Evolutionary conservation across 2,888 invertebrate species (phyloP).

Genomic region (Limnephilus lunatus): DNA sequence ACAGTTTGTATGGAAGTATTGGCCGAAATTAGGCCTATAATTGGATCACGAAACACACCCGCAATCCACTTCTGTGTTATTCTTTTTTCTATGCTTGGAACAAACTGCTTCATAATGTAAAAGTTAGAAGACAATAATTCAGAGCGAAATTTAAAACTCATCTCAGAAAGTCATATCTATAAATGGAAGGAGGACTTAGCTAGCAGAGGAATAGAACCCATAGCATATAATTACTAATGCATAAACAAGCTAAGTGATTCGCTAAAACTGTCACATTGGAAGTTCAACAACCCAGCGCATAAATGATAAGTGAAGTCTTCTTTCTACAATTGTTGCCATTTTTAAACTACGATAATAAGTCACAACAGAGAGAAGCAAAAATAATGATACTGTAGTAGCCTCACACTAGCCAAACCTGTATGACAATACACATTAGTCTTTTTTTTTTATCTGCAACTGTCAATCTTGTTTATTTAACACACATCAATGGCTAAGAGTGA

Average conservation of each 20-base stretch:
- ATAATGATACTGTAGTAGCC: background rate
- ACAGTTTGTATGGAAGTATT: too few species aligned
- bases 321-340: background rate
- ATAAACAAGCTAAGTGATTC: background rate
- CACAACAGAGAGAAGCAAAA: background rate
- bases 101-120: too few species aligned
- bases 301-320: background rate
- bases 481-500: background rate
- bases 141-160: too few species aligned
- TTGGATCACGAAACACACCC: too few species aligned
- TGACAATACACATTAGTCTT: background rate
- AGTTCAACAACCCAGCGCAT: background rate
- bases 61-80: too few species aligned
- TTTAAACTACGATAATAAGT: background rate
- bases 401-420: background rate
- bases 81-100: too few species aligned
- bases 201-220: too few species aligned
- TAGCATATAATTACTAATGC: too few species aligned
- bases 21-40: too few species aligned
- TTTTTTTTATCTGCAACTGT: background rate
- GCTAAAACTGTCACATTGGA: background rate
- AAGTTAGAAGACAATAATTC: too few species aligned
- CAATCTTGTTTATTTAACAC: background rate
- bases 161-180: too few species aligned
- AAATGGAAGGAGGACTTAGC: too few species aligned